A percentile compares a stretch with the other conserved stretches of the same genome.
These are phyloP conservation scores for Sebastes minor DNA, from an alignment of 2,797 vertebrate genomes.

Conservation along the genomic window DNA sequence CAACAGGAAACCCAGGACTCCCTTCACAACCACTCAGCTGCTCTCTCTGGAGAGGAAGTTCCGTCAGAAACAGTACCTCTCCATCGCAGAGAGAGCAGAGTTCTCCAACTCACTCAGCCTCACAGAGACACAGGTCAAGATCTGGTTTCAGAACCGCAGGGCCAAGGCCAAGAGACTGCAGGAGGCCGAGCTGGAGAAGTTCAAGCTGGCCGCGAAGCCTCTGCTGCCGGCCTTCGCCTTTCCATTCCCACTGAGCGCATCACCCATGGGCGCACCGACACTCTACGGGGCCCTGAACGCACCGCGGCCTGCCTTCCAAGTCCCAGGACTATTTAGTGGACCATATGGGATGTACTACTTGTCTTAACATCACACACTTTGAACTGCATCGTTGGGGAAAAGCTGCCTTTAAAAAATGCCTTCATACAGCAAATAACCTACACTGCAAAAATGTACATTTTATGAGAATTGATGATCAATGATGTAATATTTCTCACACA, in stretches of 20 bases:
- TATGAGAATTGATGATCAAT: background rate
- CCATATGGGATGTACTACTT: slow-evolving; percentile 90
- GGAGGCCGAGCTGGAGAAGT: slow-evolving; percentile 87
- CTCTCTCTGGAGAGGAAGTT: slow-evolving; percentile 89
- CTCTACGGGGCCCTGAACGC: slow-evolving; percentile 78
- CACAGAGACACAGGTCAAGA: slow-evolving; percentile 90
- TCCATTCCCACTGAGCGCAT: slow-evolving; percentile 81
- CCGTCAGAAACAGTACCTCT: slow-evolving; percentile 89
- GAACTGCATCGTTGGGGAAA: slow-evolving; percentile 26
- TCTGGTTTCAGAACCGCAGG: slow-evolving; percentile 90
- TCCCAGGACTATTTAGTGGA: slow-evolving; percentile 83
- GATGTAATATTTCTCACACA: background rate
- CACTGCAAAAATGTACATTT: slow-evolving; percentile 8
- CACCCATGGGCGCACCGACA: slow-evolving; percentile 76
- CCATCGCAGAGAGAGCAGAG: slow-evolving; percentile 88
- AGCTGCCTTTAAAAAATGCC: slow-evolving; percentile 33
- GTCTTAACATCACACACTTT: slow-evolving; percentile 75
- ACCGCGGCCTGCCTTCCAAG: slow-evolving; percentile 77
- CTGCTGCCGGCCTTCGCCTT: slow-evolving; percentile 85
- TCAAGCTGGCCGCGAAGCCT: slow-evolving; percentile 85
- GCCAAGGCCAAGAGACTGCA: slow-evolving; percentile 89
- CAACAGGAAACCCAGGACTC: slow-evolving; percentile 88
- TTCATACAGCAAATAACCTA: slow-evolving; percentile 27
- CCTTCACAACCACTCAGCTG: slow-evolving; percentile 88
- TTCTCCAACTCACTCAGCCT: slow-evolving; percentile 87